A percentile compares a stretch with the other conserved stretches of the same genome.
Conservation (phyloP, 2,797 vertebrate species). For the Pangasius djambal region DNA sequence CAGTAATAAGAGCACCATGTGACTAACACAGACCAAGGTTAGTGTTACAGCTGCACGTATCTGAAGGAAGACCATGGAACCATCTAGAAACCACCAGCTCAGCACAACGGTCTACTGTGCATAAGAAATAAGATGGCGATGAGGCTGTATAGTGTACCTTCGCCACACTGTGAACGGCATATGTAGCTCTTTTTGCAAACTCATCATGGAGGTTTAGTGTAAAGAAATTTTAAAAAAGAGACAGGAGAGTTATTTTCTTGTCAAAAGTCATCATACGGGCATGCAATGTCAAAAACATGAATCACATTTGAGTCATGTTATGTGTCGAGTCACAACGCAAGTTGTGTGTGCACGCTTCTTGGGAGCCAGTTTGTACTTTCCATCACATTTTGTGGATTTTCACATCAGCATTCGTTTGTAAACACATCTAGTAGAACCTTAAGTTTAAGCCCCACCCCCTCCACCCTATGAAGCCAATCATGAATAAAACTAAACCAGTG, state of each 20-base stretch:
- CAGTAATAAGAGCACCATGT: conserved; percentile 59
- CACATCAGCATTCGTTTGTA: not conserved
- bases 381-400: not conserved
- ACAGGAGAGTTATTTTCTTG: not conserved
- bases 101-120: conserved; percentile 37
- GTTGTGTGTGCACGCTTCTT: not conserved
- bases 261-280: conserved; percentile 1
- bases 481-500: not conserved
- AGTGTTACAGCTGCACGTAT: conserved; percentile 46
- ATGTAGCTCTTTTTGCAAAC: not conserved
- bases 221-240: not conserved
- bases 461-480: not conserved
- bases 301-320: not conserved
- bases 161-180: not conserved
- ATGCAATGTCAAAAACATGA: not conserved
- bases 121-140: conserved; percentile 31
- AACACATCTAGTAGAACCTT: not conserved
- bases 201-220: not conserved
- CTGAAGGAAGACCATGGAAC: conserved; percentile 47
- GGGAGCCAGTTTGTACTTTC: not conserved
- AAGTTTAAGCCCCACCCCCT: not conserved
- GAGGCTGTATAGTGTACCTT: not conserved
- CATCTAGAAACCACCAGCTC: conserved; percentile 32
- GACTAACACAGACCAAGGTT: conserved; percentile 49
- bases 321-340: not conserved